Percentiles rank a stretch among this genome's conserved stretches.
Evolutionary conservation across 2,113 vertebrate species (phyloP).

Genomic region (Festucalex cinctus): DNA sequence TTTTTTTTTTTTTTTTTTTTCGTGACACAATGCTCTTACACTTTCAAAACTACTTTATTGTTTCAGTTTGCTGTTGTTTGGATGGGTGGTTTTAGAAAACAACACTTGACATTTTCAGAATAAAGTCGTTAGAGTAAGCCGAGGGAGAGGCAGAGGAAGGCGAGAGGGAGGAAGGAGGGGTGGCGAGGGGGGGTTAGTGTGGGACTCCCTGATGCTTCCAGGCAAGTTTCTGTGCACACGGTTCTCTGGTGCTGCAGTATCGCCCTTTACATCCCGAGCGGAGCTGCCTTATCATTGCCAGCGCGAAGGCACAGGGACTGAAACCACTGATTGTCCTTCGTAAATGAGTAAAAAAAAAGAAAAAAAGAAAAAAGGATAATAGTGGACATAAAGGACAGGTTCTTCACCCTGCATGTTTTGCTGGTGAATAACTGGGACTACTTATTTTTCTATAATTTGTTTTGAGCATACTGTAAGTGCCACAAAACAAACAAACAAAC

Average conservation of each 20-base stretch:
- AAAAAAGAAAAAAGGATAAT: background rate
- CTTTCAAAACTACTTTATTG: constrained; percentile 46
- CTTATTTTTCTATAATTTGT: constrained; percentile 19
- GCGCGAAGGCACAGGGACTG: constrained; percentile 7
- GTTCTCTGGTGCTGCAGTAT: constrained; percentile 75
- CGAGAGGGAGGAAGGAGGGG: constrained; percentile 23
- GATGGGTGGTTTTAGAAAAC: background rate
- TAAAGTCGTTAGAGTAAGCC: background rate
- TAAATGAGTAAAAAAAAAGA: background rate
- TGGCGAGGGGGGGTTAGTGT: constrained; percentile 57
- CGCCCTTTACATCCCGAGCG: constrained; percentile 59
- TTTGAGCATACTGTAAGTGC: constrained; percentile 6
- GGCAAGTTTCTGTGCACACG: constrained; percentile 74
- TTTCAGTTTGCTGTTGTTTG: background rate
- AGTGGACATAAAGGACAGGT: constrained; percentile 4
- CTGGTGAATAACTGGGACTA: constrained; percentile 4
- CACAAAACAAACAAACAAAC: too few relatives aligned
- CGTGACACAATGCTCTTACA: constrained; percentile 6
- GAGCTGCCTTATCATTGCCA: constrained; percentile 53
- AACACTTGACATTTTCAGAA: background rate
- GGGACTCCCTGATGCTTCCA: constrained; percentile 71
- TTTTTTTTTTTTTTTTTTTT: constrained; percentile 19
- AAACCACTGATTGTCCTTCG: constrained; percentile 20
- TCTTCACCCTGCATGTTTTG: constrained; percentile 11
- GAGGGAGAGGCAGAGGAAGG: background rate